Evolutionary conservation across 2,888 invertebrate species (phyloP).

Genomic region (Drosophila gaucha): DNA sequence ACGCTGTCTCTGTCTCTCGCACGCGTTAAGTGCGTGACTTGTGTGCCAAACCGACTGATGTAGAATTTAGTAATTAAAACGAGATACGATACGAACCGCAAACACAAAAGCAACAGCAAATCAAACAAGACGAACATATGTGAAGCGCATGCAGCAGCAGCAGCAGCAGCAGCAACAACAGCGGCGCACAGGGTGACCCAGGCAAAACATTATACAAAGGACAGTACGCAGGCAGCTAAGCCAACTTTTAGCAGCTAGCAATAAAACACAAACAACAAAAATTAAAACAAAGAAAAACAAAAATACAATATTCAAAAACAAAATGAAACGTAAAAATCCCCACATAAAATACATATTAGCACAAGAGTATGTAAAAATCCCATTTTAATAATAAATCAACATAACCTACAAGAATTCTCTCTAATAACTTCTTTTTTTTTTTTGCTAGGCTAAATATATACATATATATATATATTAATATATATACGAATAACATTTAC

Average conservation of each 20-base stretch:
- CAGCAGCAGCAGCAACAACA: background rate
- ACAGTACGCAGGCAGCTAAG: constrained; percentile 23
- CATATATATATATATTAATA: constrained; percentile 37
- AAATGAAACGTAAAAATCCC: constrained; percentile 11
- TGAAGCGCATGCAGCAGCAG: constrained; percentile 9
- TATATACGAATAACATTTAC: constrained; percentile 21
- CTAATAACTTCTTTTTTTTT: constrained; percentile 41
- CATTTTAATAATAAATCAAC: constrained; percentile 58
- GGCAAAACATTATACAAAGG: constrained; percentile 7
- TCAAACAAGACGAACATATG: constrained; percentile 45
- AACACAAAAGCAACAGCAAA: constrained; percentile 18
- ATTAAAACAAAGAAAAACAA: background rate
- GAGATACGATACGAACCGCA: constrained; percentile 38
- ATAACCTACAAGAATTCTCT: constrained; percentile 23
- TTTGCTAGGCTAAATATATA: constrained; percentile 64
- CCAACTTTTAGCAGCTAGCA: constrained; percentile 6
- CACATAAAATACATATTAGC: constrained; percentile 50
- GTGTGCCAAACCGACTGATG: constrained; percentile 85
- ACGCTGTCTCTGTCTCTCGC: constrained; percentile 30
- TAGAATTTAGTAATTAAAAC: constrained; percentile 78
- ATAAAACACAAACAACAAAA: background rate
- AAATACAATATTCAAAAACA: background rate
- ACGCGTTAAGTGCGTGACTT: constrained; percentile 76
- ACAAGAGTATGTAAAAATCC: constrained; percentile 65
- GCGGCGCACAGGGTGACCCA: constrained; percentile 20